These are phyloP conservation scores for Nothobranchius furzeri DNA, from an alignment of 2,113 vertebrate species.

Conservation along the genomic window DNA sequence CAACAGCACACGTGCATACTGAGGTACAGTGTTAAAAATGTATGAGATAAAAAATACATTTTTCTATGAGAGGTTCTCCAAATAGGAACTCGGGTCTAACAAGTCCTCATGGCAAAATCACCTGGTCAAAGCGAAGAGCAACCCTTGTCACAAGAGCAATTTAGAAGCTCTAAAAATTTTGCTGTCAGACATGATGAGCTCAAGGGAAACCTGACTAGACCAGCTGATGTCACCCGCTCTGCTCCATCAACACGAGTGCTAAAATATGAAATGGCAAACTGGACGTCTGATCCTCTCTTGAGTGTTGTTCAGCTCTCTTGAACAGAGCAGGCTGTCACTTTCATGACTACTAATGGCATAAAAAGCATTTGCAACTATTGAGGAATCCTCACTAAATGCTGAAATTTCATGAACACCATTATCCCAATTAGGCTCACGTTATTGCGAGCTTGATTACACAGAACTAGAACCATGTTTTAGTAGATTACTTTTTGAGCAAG, in stretches of 20 bases:
- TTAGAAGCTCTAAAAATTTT: slow-evolving; percentile 26
- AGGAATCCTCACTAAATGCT: slow-evolving; percentile 14
- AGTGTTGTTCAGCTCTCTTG: slow-evolving; percentile 34
- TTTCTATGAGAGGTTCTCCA: too few relatives aligned
- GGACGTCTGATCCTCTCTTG: slow-evolving; percentile 53
- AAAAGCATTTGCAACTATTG: slow-evolving; percentile 17
- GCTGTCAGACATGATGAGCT: slow-evolving; percentile 41
- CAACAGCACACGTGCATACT: too few relatives aligned
- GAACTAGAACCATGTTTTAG: too few relatives aligned
- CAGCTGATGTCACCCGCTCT: slow-evolving; percentile 22
- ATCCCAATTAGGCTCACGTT: too few relatives aligned
- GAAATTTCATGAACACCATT: background rate
- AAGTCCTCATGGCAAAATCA: background rate
- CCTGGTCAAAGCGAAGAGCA: slow-evolving; percentile 19
- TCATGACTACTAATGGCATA: slow-evolving; percentile 25
- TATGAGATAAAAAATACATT: too few relatives aligned
- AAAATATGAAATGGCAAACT: slow-evolving; percentile 53
- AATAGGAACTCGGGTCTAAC: too few relatives aligned
- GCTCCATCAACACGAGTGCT: slow-evolving; percentile 42
- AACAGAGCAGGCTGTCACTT: slow-evolving; percentile 52
- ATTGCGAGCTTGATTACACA: background rate
- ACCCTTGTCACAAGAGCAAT: slow-evolving; percentile 3
- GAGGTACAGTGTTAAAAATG: too few relatives aligned
- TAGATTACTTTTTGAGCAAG: too few relatives aligned
- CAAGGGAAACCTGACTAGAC: slow-evolving; percentile 25